Conservation (phyloP, 2,797 vertebrate genomes). For the Balearica regulorum region DNA sequence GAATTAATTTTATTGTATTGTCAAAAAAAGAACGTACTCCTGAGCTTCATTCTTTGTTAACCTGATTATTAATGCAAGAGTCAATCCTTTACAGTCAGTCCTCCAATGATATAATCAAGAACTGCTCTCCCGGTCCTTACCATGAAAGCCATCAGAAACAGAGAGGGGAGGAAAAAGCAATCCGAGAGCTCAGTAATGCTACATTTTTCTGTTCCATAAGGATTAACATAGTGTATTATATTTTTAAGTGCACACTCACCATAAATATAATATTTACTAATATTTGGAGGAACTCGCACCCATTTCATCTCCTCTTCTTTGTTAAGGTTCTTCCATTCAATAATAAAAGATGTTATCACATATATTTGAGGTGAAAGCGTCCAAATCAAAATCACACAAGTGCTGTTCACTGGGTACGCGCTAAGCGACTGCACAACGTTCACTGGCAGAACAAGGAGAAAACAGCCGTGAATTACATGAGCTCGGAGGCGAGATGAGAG, state of each 20-base stretch:
- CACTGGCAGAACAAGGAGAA: constrained; percentile 69
- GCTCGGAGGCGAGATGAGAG: not conserved
- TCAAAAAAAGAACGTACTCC: not conserved
- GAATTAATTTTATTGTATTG: not conserved
- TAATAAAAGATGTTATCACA: constrained; percentile 76
- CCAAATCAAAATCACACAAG: constrained; percentile 85
- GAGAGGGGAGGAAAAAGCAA: too few species aligned
- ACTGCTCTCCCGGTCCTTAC: not conserved
- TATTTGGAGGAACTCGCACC: constrained; percentile 77
- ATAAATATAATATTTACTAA: constrained; percentile 71
- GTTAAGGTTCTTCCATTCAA: constrained; percentile 83
- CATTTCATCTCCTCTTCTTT: constrained; percentile 75
- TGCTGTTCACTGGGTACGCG: constrained; percentile 81
- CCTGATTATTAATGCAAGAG: not conserved
- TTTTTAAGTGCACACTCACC: constrained; percentile 62
- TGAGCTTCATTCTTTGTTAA: not conserved
- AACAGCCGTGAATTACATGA: not conserved
- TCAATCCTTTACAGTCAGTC: not conserved
- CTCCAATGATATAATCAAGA: not conserved
- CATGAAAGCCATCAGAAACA: not conserved
- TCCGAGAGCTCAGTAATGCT: not conserved
- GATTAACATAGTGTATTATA: not conserved
- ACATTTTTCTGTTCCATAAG: not conserved
- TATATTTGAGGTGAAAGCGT: constrained; percentile 66
- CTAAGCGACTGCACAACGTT: constrained; percentile 72